Base-by-base conservation (phyloP, 2,888 invertebrate genomes). In the Acanthosepion esculentum region DNA sequence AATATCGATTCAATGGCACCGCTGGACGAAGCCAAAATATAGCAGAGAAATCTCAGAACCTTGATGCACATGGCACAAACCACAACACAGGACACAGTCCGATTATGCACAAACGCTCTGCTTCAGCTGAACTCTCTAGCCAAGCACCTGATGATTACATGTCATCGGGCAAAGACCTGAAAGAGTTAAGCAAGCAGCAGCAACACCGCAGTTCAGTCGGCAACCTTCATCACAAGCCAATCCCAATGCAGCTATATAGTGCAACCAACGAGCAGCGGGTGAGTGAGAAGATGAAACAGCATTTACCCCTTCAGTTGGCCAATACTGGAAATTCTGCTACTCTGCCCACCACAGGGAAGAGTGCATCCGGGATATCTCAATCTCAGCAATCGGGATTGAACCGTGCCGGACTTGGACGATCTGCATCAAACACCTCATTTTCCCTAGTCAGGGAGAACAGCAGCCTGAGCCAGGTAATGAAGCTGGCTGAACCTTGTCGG, bases 301-400 rank as follows among this genome's bases (percentile, higher is more conserved):
- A 99, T 97, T 98, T 99, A 95, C 99, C 99, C 0, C 98, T 99
- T 95, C 99, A 99, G 97, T 98, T 99, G 93, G 99, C 99, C n/a
- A 98, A 94, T 53, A 64, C 50, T 59, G 94, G 26, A 41, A 55
- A 48, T 53, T 48, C 94, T 95, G 48, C 95, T 94, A 91, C 94
- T 59, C 33, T 95, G 59, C 41, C 92, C n/a, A 41, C 78, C 10
- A n/a, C 78, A 10, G 78, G 78, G 33, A 78, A 78, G 78, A 15
- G n/a, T 33, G 12, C 94, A 91, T 55, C 94, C 48, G 91, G 53
- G 92, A 94, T 55, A 92, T 92, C 94, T 92, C 94, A 94, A 93
- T 91, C 94, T 94, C 93, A 93, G 94, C 55, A 93, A 18, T 78
- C 78, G n/a, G 95, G 91, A 92, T 41, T 94, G 95, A 55, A 95